phyloP scores from a whole-genome alignment of 2,888 invertebrate species.

The Suillia variegata region DNA sequence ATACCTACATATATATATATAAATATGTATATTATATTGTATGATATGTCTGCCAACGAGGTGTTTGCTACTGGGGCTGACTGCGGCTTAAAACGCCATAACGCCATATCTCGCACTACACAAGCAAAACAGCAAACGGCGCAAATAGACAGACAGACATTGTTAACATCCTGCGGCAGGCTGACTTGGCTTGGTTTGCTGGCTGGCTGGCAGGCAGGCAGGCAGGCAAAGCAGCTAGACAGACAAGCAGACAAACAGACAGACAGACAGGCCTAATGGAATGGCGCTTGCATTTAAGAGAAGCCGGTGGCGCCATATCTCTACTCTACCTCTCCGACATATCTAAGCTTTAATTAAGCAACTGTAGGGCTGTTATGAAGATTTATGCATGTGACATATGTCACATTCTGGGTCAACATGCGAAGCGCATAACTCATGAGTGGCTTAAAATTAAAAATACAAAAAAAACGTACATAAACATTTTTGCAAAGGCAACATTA shows the following conservation, averaged over 20 bases:
- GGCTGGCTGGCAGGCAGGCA: no score
- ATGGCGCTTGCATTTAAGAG: constrained; percentile 1
- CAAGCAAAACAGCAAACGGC: constrained; percentile 2
- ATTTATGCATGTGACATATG: constrained; percentile 38
- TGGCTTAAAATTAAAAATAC: constrained; percentile 29
- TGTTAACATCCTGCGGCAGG: constrained; percentile 9
- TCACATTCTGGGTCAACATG: constrained; percentile 38
- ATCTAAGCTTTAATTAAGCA: constrained; percentile 32
- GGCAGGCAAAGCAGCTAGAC: constrained; percentile 17
- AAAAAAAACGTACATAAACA: not conserved
- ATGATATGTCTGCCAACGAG: constrained; percentile 37
- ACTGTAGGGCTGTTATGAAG: constrained; percentile 34
- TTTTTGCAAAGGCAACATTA: not conserved
- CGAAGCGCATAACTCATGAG: constrained; percentile 22
- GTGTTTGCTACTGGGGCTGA: constrained; percentile 32
- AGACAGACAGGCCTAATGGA: constrained; percentile 15
- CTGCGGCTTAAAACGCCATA: constrained; percentile 17
- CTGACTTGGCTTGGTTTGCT: constrained; percentile 10
- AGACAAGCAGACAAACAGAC: not conserved
- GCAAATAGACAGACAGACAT: constrained; percentile 5
- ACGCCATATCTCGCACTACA: constrained; percentile 11
- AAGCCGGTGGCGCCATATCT: not conserved
- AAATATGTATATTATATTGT: no score
- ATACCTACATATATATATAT: no score
- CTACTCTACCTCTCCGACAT: constrained; percentile 1